Conservation (phyloP, 2,888 invertebrate genomes). For the Volucella inanis region DNA sequence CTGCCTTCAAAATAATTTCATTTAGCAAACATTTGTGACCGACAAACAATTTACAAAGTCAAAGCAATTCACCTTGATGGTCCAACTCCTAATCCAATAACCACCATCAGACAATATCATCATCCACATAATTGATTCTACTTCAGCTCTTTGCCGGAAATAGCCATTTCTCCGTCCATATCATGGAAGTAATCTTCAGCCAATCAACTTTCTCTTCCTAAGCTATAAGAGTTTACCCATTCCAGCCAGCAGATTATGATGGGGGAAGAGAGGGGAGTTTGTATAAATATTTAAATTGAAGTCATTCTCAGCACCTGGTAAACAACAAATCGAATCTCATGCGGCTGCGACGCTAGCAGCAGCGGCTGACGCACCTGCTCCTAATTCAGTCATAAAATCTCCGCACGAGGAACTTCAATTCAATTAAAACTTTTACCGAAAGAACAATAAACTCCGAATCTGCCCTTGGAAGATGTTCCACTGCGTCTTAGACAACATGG, state of each 20-base stretch:
- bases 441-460: constrained; percentile 68
- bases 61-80: too few relatives aligned
- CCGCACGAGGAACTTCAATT: constrained; percentile 68
- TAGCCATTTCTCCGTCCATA: constrained; percentile 9
- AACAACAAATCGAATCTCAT: constrained; percentile 64
- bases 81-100: too few relatives aligned
- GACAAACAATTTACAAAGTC: too few relatives aligned
- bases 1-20: too few relatives aligned
- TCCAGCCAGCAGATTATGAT: neutral
- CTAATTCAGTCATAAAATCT: constrained; percentile 73
- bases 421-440: constrained; percentile 73
- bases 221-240: neutral
- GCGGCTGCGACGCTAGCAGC: neutral
- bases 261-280: neutral
- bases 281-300: constrained; percentile 72
- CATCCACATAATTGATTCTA: constrained; percentile 33
- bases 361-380: constrained; percentile 60
- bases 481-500: constrained; percentile 48
- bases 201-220: constrained; percentile 30
- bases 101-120: neutral
- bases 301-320: constrained; percentile 69
- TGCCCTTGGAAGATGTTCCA: constrained; percentile 35
- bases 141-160: neutral
- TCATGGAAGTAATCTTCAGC: constrained; percentile 54
- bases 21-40: too few relatives aligned